These are phyloP conservation scores for Aquatica leii DNA, from an alignment of 2,888 invertebrate genomes.

Conservation along the genomic window DNA sequence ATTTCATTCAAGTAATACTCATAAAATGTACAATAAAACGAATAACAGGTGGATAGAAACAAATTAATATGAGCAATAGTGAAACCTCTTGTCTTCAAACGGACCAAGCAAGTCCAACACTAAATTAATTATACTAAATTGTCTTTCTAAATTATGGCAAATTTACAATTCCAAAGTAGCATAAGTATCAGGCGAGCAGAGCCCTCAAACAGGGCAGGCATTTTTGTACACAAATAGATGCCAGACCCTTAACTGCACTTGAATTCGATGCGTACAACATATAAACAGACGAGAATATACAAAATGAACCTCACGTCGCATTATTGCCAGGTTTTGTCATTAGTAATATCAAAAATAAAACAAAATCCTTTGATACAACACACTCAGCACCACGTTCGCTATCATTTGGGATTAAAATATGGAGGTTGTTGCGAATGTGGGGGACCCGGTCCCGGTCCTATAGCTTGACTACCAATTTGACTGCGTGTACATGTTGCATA, in stretches of 20 bases:
- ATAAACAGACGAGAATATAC: slow-evolving; percentile 53
- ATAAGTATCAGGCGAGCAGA: slow-evolving; percentile 56
- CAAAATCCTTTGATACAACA: slow-evolving; percentile 57
- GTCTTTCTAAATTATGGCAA: slow-evolving; percentile 59
- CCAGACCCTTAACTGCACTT: slow-evolving; percentile 60
- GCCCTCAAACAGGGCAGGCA: slow-evolving; percentile 53
- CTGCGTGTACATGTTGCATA: slow-evolving; percentile 86
- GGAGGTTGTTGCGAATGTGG: slow-evolving; percentile 61
- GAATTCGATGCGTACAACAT: slow-evolving; percentile 57
- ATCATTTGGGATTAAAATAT: slow-evolving; percentile 60
- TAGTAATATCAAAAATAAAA: slow-evolving; percentile 62
- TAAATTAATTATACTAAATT: slow-evolving; percentile 53
- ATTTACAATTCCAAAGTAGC: slow-evolving; percentile 60
- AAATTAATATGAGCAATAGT: slow-evolving; percentile 61
- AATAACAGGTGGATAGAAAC: slow-evolving; percentile 63
- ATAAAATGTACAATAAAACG: slow-evolving; percentile 62
- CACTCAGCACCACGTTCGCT: slow-evolving; percentile 59
- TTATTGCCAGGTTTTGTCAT: slow-evolving; percentile 60
- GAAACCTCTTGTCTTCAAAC: slow-evolving; percentile 59
- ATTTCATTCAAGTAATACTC: slow-evolving; percentile 61
- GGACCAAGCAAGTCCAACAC: slow-evolving; percentile 53
- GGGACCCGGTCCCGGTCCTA: slow-evolving; percentile 63
- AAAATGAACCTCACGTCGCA: slow-evolving; percentile 56
- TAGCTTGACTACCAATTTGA: slow-evolving; percentile 62
- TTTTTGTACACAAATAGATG: slow-evolving; percentile 57